Evolutionary conservation across 2,797 vertebrate species (phyloP).

Genomic region (Erithacus rubecula): DNA sequence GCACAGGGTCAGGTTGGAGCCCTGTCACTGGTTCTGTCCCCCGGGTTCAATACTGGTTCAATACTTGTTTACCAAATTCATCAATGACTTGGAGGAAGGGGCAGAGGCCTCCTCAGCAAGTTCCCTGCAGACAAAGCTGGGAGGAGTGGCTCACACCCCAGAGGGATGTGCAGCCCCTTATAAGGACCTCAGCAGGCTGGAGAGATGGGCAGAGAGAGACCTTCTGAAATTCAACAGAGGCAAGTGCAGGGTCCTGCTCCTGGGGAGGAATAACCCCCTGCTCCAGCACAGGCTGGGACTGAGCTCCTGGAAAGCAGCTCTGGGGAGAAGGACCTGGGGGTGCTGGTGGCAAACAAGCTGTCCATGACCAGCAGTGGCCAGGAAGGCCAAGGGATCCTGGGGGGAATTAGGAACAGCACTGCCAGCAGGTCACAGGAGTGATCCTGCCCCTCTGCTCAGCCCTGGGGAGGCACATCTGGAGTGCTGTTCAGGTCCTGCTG

Average conservation of each 20-base stretch:
- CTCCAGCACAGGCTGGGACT: neutral
- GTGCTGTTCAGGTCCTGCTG: neutral
- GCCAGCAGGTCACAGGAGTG: neutral
- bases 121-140: neutral
- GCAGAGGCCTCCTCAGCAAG: neutral
- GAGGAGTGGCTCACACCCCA: neutral
- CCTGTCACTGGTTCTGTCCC: neutral
- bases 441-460: neutral
- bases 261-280: neutral
- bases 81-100: neutral
- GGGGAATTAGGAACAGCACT: fast-evolving
- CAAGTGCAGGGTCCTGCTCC: neutral
- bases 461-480: neutral
- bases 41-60: neutral
- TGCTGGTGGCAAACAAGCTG: neutral
- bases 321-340: no score
- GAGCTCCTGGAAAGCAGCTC: neutral
- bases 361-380: neutral
- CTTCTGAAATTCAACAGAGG: neutral
- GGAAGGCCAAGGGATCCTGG: no score
- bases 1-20: neutral
- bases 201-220: neutral
- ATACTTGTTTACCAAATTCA: neutral
- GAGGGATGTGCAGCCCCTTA: neutral
- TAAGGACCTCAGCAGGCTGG: neutral